Conservation (phyloP, 2,888 invertebrate genomes). For the Prosopocoilus inquinatus region DNA sequence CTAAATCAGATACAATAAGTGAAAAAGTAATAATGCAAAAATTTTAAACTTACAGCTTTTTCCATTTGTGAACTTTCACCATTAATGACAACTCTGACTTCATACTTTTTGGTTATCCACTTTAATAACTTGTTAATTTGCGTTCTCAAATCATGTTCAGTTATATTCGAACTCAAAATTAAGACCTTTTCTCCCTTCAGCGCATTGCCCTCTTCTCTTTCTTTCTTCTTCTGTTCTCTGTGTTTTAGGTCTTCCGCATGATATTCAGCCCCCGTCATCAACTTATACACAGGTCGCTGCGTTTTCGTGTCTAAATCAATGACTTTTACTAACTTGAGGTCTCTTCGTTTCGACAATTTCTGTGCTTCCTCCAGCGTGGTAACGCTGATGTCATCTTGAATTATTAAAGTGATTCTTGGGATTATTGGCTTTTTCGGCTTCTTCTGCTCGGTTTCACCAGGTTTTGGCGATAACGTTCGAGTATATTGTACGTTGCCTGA, state of each 20-base stretch:
- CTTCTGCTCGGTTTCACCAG: slow-evolving; percentile 29
- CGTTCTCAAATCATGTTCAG: slow-evolving; percentile 64
- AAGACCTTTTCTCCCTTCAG: slow-evolving; percentile 65
- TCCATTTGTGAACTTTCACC: slow-evolving; percentile 51
- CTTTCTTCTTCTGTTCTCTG: slow-evolving; percentile 53
- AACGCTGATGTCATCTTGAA: slow-evolving; percentile 58
- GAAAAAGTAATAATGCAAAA: neutral
- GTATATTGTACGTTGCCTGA: neutral
- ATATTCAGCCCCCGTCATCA: slow-evolving; percentile 67
- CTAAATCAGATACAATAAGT: slow-evolving; percentile 47
- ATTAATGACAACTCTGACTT: slow-evolving; percentile 60
- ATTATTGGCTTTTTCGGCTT: slow-evolving; percentile 40
- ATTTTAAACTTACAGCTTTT: slow-evolving; percentile 43
- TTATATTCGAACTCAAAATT: slow-evolving; percentile 61
- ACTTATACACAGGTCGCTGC: slow-evolving; percentile 65
- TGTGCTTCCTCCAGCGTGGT: slow-evolving; percentile 68
- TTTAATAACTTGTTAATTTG: slow-evolving; percentile 64
- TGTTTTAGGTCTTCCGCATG: slow-evolving; percentile 60
- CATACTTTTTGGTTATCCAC: slow-evolving; percentile 64
- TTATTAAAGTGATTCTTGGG: slow-evolving; percentile 67
- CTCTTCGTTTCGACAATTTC: slow-evolving; percentile 65
- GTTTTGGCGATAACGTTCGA: neutral
- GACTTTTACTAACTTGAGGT: slow-evolving; percentile 68
- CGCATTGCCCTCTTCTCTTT: slow-evolving; percentile 41
- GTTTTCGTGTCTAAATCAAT: slow-evolving; percentile 67